phyloP scores from a whole-genome alignment of 2,888 invertebrate species.

The Drosophila putrida region DNA sequence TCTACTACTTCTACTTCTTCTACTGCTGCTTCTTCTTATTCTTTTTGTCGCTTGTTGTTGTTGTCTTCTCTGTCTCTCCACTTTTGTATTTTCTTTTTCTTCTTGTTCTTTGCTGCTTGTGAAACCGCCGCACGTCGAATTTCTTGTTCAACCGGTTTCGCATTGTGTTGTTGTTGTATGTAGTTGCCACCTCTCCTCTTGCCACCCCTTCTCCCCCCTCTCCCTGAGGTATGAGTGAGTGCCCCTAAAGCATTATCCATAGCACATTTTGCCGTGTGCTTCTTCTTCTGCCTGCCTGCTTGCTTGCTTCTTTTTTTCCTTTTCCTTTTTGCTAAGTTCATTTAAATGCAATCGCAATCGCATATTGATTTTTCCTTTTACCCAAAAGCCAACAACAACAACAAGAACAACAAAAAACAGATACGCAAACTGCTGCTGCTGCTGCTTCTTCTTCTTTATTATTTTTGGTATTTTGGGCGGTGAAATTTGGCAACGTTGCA shows the following conservation, averaged over 20 bases:
- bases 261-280: constrained; percentile 12
- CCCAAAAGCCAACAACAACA: constrained; percentile 26
- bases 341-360: constrained; percentile 61
- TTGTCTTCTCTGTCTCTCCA: constrained; percentile 8
- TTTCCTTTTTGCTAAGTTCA: constrained; percentile 35
- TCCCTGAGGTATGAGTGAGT: constrained; percentile 1
- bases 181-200: neutral
- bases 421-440: constrained; percentile 17
- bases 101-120: constrained; percentile 12
- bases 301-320: neutral
- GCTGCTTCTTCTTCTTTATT: constrained; percentile 2
- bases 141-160: constrained; percentile 69
- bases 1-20: constrained; percentile 10
- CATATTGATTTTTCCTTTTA: constrained; percentile 64
- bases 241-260: constrained; percentile 14
- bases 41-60: constrained; percentile 11
- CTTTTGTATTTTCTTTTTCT: constrained; percentile 10
- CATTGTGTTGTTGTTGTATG: constrained; percentile 23
- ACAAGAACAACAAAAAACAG: constrained; percentile 15
- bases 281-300: constrained; percentile 2
- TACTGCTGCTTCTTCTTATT: constrained; percentile 10
- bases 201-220: constrained; percentile 19
- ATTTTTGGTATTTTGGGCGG: constrained; percentile 21
- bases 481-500: constrained; percentile 60
- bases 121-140: constrained; percentile 59